phyloP scores from a whole-genome alignment of 2,888 invertebrate genomes.

The Apoderus coryli region DNA sequence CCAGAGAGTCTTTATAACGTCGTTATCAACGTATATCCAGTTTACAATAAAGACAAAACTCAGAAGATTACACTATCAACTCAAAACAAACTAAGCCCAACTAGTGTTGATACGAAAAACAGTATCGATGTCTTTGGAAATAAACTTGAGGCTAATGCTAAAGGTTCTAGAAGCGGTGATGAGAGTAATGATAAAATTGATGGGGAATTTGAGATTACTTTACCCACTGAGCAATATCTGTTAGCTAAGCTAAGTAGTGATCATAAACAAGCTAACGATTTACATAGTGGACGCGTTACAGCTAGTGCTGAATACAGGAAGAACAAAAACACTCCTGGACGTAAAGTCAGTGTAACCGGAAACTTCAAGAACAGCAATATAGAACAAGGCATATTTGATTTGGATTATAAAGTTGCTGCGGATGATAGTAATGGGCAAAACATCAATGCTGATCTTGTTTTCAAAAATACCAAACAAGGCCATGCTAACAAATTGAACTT shows the following conservation, averaged over 20 bases:
- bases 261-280: constrained; percentile 21
- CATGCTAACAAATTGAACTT: constrained; percentile 11
- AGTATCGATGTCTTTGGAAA: constrained; percentile 35
- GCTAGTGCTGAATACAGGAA: constrained; percentile 28
- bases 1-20: constrained; percentile 45
- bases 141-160: constrained; percentile 34
- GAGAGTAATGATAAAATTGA: constrained; percentile 32
- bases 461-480: constrained; percentile 14
- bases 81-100: constrained; percentile 38
- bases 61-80: constrained; percentile 54
- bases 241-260: constrained; percentile 30
- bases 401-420: constrained; percentile 29
- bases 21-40: constrained; percentile 47
- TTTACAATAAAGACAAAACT: constrained; percentile 53
- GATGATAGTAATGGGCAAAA: constrained; percentile 36
- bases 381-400: constrained; percentile 31
- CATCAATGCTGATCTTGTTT: constrained; percentile 25
- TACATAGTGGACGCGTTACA: constrained; percentile 22
- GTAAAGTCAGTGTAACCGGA: constrained; percentile 29
- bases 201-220: constrained; percentile 35
- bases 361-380: constrained; percentile 32
- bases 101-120: constrained; percentile 43
- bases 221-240: constrained; percentile 37
- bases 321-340: constrained; percentile 32
- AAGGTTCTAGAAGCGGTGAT: constrained; percentile 33